A percentile compares a stretch with the other conserved stretches of the same genome.
These are phyloP conservation scores for Cotesia chilonis DNA, from an alignment of 1,140 invertebrate genomes.

Conservation along the genomic window DNA sequence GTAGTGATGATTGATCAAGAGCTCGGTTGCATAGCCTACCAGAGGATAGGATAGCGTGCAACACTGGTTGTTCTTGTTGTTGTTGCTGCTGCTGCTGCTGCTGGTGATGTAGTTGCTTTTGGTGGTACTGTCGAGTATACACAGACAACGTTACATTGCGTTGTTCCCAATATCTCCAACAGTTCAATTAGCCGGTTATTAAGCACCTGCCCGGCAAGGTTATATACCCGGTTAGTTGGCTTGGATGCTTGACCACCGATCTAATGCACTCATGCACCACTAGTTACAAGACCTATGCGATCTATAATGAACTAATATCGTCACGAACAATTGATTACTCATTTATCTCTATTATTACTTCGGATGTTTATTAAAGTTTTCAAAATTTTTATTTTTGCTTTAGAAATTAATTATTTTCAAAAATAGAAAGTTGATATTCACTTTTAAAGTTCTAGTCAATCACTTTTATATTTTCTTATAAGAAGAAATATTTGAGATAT, in stretches of 20 bases:
- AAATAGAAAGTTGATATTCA: no score
- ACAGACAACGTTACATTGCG: constrained; percentile 30
- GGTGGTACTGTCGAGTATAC: neutral
- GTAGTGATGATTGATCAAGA: constrained; percentile 29
- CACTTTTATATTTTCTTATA: no score
- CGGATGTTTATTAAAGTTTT: neutral
- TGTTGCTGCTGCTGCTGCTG: neutral
- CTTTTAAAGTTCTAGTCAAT: no score
- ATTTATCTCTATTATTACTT: constrained; percentile 15
- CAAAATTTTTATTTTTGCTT: neutral
- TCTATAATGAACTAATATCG: constrained; percentile 31
- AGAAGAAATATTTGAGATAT: no score
- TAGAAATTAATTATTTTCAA: no score
- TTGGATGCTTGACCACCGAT: constrained; percentile 49
- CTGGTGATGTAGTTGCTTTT: neutral
- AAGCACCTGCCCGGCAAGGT: constrained; percentile 53
- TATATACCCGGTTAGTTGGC: constrained; percentile 40
- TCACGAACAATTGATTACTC: constrained; percentile 22
- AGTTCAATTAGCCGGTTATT: constrained; percentile 60
- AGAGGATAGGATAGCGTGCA: constrained; percentile 23
- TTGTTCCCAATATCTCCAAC: constrained; percentile 53
- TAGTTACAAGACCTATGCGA: constrained; percentile 41
- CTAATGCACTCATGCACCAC: constrained; percentile 50
- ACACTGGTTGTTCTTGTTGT: neutral
- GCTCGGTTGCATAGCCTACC: constrained; percentile 16